Percentiles rank a stretch among this genome's conserved stretches.
phyloP scores from a whole-genome alignment of 2,888 invertebrate species.

The Teinopalpus imperialis region DNA sequence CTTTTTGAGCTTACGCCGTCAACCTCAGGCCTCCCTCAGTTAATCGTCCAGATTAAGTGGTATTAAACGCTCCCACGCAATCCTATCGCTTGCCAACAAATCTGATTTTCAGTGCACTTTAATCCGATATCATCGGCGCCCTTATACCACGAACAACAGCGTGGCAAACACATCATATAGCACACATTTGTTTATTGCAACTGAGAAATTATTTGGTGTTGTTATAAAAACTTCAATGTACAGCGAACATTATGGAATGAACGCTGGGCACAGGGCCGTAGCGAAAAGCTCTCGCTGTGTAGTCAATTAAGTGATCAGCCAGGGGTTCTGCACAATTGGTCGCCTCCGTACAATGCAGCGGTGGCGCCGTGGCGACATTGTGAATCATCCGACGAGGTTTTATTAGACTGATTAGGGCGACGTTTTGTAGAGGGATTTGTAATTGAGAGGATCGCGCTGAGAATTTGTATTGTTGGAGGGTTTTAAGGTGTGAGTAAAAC shows the following conservation, averaged over 20 bases:
- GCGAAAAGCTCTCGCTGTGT: conserved; percentile 65
- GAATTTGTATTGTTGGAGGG: conserved; percentile 15
- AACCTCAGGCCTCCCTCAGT: conserved; percentile 48
- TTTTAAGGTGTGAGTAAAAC: conserved; percentile 17
- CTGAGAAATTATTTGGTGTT: not conserved
- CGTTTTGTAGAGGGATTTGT: conserved; percentile 52
- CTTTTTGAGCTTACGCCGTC: conserved; percentile 45
- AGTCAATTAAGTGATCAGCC: conserved; percentile 80
- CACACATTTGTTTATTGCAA: conserved; percentile 27
- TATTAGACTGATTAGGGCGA: conserved; percentile 65
- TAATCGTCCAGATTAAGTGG: conserved; percentile 68
- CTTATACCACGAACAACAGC: conserved; percentile 35
- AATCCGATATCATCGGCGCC: conserved; percentile 56
- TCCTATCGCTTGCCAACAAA: conserved; percentile 72
- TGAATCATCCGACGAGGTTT: conserved; percentile 53
- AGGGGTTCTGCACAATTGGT: conserved; percentile 78
- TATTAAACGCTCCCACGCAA: conserved; percentile 65
- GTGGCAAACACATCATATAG: conserved; percentile 21
- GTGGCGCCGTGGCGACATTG: conserved; percentile 56
- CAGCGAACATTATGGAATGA: conserved; percentile 12
- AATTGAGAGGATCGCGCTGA: conserved; percentile 28
- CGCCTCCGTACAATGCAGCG: conserved; percentile 73
- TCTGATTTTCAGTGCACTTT: conserved; percentile 75
- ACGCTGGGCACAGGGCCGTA: conserved; percentile 36
- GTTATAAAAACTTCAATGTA: conserved; percentile 28